These are phyloP conservation scores for Ranitomeya imitator DNA, from an alignment of 2,113 vertebrate genomes.

Conservation along the genomic window DNA sequence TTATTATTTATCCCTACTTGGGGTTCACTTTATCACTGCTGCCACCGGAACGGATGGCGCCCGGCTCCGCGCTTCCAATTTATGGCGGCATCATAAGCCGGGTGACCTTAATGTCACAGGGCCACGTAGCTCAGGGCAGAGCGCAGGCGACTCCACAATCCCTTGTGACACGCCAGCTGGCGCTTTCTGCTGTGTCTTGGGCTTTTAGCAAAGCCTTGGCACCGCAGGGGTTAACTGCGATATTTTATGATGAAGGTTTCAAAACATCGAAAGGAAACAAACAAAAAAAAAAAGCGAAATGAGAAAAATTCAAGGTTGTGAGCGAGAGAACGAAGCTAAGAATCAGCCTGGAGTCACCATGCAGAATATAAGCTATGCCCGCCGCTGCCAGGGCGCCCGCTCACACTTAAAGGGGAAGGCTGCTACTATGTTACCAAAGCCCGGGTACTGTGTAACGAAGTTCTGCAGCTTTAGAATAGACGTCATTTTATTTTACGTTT, in stretches of 20 bases:
- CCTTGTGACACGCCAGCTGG: neutral
- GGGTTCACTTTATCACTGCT: neutral
- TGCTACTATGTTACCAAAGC: neutral
- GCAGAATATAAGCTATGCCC: neutral
- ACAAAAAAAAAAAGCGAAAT: neutral
- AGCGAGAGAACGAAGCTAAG: neutral
- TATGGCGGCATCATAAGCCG: neutral
- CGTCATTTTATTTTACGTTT: no score
- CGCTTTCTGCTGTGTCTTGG: neutral
- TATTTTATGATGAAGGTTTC: conserved; percentile 4
- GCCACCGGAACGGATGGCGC: neutral
- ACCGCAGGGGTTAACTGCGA: neutral
- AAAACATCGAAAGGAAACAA: neutral
- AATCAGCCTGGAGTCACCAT: neutral
- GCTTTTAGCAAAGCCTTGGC: neutral
- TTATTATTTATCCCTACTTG: conserved; percentile 16
- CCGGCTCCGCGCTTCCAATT: neutral
- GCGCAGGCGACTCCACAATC: neutral
- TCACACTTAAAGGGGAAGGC: neutral
- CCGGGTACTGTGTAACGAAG: neutral
- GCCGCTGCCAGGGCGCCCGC: neutral
- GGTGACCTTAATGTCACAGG: neutral
- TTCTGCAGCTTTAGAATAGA: neutral
- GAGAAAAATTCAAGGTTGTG: conserved; percentile 32
- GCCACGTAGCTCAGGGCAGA: neutral